phyloP scores from a whole-genome alignment of 2,888 invertebrate species.

The Xestia sexstrigata region DNA sequence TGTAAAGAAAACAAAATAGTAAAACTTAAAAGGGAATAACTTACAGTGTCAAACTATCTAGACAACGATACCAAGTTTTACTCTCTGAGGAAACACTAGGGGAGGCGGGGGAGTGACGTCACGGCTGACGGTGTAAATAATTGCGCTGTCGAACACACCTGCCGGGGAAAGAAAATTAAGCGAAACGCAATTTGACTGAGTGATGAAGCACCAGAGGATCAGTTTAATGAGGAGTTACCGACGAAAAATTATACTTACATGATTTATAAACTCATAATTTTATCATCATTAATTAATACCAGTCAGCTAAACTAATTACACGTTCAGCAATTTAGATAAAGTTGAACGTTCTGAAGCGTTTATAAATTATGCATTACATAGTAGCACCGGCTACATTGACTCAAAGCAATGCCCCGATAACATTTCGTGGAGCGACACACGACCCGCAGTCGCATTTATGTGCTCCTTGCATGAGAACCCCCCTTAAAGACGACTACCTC shows the following conservation, averaged over 20 bases:
- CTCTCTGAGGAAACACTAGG: conserved; percentile 77
- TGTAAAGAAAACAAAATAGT: conserved; percentile 73
- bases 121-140: conserved; percentile 89
- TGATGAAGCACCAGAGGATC: conserved; percentile 90
- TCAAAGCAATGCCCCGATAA: conserved; percentile 74
- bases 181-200: conserved; percentile 91
- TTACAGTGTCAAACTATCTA: conserved; percentile 83
- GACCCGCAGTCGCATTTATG: conserved; percentile 81
- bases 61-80: conserved; percentile 81
- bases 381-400: conserved; percentile 66
- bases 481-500: conserved; percentile 80
- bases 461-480: conserved; percentile 83
- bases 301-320: conserved; percentile 74
- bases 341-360: conserved; percentile 63
- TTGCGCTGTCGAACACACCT: conserved; percentile 91
- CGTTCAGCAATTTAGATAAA: conserved; percentile 70
- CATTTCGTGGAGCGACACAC: conserved; percentile 77
- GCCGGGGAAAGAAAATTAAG: conserved; percentile 90
- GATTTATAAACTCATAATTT: conserved; percentile 63
- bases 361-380: conserved; percentile 57
- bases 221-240: conserved; percentile 89
- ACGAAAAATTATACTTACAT: conserved; percentile 82
- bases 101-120: conserved; percentile 81
- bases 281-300: conserved; percentile 76
- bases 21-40: conserved; percentile 78